Conservation (phyloP, 2,888 invertebrate genomes). For the Amphipoea oculea region DNA sequence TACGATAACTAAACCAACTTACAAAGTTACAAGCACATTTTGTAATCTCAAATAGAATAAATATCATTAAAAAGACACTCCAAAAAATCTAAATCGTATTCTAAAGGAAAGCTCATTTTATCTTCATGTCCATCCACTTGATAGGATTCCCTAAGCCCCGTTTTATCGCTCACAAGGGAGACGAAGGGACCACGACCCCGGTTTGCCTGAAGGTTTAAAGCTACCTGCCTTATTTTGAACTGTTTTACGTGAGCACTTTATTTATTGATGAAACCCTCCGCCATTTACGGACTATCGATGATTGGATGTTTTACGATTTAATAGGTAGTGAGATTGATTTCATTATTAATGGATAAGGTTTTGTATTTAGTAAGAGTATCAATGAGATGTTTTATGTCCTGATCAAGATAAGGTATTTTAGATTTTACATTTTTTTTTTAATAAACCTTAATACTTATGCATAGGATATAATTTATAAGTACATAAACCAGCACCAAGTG, state of each 20-base stretch:
- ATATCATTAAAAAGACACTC: background rate
- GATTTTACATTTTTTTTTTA: no score
- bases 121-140: constrained; percentile 32
- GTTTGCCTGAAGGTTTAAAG: constrained; percentile 41
- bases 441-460: no score
- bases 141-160: constrained; percentile 45
- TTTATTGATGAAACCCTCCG: constrained; percentile 29
- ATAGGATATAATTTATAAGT: no score
- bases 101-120: constrained; percentile 16
- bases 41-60: background rate
- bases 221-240: constrained; percentile 3
- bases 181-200: background rate
- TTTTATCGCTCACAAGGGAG: constrained; percentile 44
- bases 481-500: no score
- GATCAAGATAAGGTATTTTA: no score
- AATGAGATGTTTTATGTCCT: background rate
- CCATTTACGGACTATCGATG: constrained; percentile 27
- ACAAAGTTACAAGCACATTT: background rate
- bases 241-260: constrained; percentile 40
- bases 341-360: background rate
- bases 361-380: background rate
- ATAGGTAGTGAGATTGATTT: constrained; percentile 7
- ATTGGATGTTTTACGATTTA: constrained; percentile 40
- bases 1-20: background rate
- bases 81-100: constrained; percentile 24